Percentiles rank a stretch among this genome's conserved stretches.
phyloP scores from a whole-genome alignment of 2,888 invertebrate genomes.

The Ceriagrion tenellum region DNA sequence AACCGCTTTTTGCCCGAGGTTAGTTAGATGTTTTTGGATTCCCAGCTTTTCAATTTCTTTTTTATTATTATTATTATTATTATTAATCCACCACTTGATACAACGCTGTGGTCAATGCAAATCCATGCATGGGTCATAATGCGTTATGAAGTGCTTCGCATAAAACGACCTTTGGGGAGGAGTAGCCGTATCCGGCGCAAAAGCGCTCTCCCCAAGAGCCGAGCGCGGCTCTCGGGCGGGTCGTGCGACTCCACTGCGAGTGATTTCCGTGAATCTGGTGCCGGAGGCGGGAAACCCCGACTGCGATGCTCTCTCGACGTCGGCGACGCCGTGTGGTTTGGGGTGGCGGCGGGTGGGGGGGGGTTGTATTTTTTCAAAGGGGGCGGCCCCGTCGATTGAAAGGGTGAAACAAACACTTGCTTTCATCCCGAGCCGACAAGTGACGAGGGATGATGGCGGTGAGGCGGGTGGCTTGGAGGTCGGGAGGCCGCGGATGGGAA shows the following conservation, averaged over 20 bases:
- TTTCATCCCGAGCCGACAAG: constrained; percentile 48
- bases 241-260: not conserved
- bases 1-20: no score
- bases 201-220: no score
- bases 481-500: constrained; percentile 11
- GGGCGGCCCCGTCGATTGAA: constrained; percentile 6
- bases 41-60: no score
- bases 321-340: not conserved
- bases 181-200: no score
- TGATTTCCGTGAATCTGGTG: not conserved
- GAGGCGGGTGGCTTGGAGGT: not conserved
- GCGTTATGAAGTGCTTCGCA: no score
- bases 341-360: not conserved
- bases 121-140: no score
- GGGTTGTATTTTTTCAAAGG: not conserved
- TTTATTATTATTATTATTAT: no score
- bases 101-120: no score
- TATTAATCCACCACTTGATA: no score
- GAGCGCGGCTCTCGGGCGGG: no score
- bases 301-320: not conserved
- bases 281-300: not conserved
- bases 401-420: constrained; percentile 42
- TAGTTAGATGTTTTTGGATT: no score
- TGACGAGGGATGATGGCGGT: constrained; percentile 5
- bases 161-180: no score